Percentiles rank a stretch among this genome's conserved stretches.
These are phyloP conservation scores for Limnephilus auricula DNA, from an alignment of 2,888 invertebrate species.

Conservation along the genomic window DNA sequence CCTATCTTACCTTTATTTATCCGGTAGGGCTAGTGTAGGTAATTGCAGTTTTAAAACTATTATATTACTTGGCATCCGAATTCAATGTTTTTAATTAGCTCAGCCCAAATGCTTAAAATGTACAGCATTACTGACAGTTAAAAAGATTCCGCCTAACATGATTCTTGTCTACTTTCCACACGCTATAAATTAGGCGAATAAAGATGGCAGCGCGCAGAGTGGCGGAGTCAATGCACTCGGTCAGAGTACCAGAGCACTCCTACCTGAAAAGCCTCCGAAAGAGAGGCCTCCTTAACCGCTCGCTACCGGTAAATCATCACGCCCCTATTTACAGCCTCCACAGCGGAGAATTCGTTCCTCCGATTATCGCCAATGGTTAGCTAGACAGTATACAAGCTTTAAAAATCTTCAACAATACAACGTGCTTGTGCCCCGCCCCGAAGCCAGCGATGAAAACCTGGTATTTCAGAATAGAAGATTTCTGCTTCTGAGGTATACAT, in stretches of 20 bases:
- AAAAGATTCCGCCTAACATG: background rate
- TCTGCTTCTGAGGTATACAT: background rate
- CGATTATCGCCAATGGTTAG: background rate
- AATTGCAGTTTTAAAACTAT: background rate
- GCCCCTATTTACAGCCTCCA: background rate
- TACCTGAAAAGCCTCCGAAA: background rate
- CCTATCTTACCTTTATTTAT: background rate
- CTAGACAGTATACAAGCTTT: background rate
- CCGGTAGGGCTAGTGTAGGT: background rate
- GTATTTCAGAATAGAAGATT: background rate
- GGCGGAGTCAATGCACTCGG: conserved; percentile 29
- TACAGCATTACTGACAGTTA: no score
- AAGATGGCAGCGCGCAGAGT: conserved; percentile 27
- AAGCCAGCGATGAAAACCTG: background rate
- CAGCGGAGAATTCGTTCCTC: background rate
- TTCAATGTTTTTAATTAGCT: background rate
- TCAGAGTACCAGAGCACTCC: background rate
- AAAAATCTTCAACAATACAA: background rate
- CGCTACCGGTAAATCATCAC: background rate
- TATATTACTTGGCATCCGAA: no score
- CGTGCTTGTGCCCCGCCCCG: background rate
- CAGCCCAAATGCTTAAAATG: background rate
- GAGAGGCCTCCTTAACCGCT: background rate
- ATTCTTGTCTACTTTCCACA: background rate
- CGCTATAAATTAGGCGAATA: conserved; percentile 9